These are phyloP conservation scores for Leptinotarsa texana DNA, from an alignment of 1,140 invertebrate species.

Conservation along the genomic window DNA sequence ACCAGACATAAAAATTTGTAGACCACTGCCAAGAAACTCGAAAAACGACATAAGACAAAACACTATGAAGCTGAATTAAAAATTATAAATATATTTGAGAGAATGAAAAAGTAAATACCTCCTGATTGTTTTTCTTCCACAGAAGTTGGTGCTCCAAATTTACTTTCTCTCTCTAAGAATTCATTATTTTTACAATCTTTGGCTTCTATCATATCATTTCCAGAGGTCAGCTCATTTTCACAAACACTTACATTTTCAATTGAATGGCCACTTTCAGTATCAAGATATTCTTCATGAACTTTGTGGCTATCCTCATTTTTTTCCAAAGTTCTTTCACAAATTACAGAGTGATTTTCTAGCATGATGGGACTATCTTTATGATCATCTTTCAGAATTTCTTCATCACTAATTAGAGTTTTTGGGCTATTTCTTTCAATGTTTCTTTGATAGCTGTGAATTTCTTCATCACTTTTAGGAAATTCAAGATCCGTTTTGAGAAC, in stretches of 20 bases:
- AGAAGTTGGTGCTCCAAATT: too few species aligned
- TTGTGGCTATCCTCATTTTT: too few species aligned
- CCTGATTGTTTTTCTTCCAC: too few species aligned
- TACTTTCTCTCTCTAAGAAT: too few species aligned
- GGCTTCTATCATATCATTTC: conserved; percentile 9
- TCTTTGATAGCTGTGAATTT: background rate
- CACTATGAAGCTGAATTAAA: too few species aligned
- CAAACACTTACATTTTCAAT: background rate
- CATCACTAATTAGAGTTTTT: background rate
- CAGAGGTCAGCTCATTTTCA: conserved; percentile 8
- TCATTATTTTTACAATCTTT: background rate
- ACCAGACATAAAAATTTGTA: too few species aligned
- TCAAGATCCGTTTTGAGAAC: conserved; percentile 8
- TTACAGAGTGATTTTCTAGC: background rate
- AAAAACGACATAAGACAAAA: too few species aligned
- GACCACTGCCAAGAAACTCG: too few species aligned
- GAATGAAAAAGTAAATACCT: too few species aligned
- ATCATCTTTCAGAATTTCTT: background rate
- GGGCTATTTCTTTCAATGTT: conserved; percentile 1
- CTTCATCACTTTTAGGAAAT: background rate
- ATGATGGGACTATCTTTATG: background rate
- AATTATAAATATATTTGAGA: too few species aligned
- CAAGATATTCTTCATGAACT: background rate
- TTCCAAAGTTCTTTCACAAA: too few species aligned
- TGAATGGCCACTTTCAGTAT: background rate